Conservation (phyloP, 2,888 invertebrate species). For the Cephus rjabovi region DNA sequence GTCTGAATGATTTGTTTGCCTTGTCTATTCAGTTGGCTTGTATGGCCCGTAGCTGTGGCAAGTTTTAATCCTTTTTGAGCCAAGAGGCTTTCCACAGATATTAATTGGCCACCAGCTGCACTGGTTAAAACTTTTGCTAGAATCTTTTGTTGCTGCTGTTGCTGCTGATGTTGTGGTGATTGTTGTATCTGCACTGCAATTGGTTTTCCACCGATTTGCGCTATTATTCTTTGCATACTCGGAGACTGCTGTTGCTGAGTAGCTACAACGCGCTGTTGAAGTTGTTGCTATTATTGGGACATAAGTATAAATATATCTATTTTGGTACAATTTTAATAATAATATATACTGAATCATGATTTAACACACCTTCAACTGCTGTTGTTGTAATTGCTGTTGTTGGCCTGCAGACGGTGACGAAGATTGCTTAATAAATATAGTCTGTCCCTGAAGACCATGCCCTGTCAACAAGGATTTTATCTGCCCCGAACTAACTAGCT, state of each 20-base stretch:
- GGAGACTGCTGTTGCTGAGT: constrained; percentile 54
- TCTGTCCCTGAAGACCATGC: constrained; percentile 63
- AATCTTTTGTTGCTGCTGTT: constrained; percentile 68
- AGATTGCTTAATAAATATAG: constrained; percentile 63
- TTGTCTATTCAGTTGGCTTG: constrained; percentile 58
- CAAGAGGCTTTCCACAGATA: constrained; percentile 72
- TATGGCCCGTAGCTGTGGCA: constrained; percentile 51
- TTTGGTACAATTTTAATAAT: neutral
- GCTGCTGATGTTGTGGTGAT: constrained; percentile 62
- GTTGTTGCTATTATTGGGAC: constrained; percentile 42
- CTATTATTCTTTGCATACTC: constrained; percentile 64
- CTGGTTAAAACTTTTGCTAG: constrained; percentile 81
- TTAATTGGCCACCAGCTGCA: constrained; percentile 72
- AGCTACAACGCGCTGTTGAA: constrained; percentile 62
- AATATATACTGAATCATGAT: neutral
- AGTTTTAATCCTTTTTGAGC: constrained; percentile 67
- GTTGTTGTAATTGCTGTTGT: constrained; percentile 49
- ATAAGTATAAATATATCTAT: neutral
- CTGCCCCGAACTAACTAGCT: constrained; percentile 62
- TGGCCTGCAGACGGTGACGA: constrained; percentile 52
- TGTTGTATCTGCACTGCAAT: constrained; percentile 69
- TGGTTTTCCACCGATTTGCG: constrained; percentile 64
- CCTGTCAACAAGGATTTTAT: constrained; percentile 63
- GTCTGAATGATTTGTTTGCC: constrained; percentile 62
- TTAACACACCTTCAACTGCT: constrained; percentile 26